Percentiles rank a stretch among this genome's conserved stretches.
Conservation (phyloP, 2,797 vertebrate genomes). For the Darevskia nairensis region DNA sequence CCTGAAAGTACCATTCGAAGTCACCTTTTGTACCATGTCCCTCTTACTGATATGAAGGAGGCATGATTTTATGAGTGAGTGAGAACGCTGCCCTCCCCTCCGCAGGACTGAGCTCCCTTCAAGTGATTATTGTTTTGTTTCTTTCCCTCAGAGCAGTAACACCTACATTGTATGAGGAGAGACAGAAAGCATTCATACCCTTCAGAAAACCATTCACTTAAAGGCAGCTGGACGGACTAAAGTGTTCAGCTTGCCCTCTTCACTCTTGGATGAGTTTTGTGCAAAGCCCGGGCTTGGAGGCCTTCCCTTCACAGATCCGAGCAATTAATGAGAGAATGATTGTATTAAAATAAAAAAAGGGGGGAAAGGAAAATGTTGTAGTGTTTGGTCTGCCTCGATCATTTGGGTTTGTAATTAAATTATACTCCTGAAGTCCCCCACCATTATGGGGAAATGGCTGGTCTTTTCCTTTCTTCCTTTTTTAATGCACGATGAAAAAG, state of each 20-base stretch:
- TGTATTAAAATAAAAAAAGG: background rate
- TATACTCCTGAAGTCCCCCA: background rate
- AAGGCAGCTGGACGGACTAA: constrained; percentile 80
- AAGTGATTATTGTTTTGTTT: constrained; percentile 69
- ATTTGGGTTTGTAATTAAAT: constrained; percentile 40
- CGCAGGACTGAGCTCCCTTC: constrained; percentile 53
- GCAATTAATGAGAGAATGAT: constrained; percentile 52
- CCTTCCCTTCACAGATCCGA: constrained; percentile 60
- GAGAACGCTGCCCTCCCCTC: constrained; percentile 45
- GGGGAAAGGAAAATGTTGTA: background rate
- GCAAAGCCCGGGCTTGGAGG: constrained; percentile 66
- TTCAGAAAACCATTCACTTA: constrained; percentile 75
- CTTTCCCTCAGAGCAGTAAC: constrained; percentile 74
- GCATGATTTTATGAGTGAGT: constrained; percentile 68
- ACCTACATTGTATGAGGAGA: constrained; percentile 79
- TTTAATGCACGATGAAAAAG: background rate
- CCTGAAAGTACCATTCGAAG: background rate
- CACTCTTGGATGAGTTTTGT: constrained; percentile 82
- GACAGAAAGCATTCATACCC: constrained; percentile 70
- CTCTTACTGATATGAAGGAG: constrained; percentile 57
- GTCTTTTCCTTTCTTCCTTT: background rate
- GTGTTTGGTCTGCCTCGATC: constrained; percentile 6
- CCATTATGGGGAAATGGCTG: background rate
- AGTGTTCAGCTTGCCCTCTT: constrained; percentile 77
- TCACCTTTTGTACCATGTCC: constrained; percentile 39